A percentile compares a stretch with the other conserved stretches of the same genome.
Conservation (phyloP, 2,888 invertebrate genomes). For the Tanaodytes sp. region DNA sequence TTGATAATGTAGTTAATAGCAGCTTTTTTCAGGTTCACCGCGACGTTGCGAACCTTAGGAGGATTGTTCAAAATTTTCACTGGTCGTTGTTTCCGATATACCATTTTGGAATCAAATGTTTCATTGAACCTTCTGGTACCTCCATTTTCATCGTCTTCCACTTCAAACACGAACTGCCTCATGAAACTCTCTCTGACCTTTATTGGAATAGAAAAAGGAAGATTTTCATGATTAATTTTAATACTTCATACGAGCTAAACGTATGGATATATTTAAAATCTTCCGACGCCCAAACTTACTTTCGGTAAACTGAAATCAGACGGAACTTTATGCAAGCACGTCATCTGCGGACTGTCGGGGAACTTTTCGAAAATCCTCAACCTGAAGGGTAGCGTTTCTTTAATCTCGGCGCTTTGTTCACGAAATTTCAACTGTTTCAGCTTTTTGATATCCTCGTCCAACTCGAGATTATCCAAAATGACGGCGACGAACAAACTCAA, state of each 20-base stretch:
- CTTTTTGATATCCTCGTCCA: constrained; percentile 99
- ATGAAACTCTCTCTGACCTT: constrained; percentile 97
- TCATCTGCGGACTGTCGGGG: constrained; percentile 99
- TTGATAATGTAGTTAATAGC: constrained; percentile 91
- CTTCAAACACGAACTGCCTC: constrained; percentile 95
- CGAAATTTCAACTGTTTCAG: constrained; percentile 96
- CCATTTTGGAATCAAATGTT: constrained; percentile 82
- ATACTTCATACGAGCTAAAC: too few species aligned
- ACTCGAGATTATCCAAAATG: constrained; percentile 98
- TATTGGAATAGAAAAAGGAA: background rate
- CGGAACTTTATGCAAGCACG: constrained; percentile 92
- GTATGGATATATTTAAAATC: too few species aligned
- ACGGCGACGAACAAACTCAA: constrained; percentile 99
- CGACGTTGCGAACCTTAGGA: constrained; percentile 86
- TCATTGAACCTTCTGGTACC: constrained; percentile 76
- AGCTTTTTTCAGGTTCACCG: constrained; percentile 84
- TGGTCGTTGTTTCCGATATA: constrained; percentile 88
- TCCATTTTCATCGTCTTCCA: constrained; percentile 83
- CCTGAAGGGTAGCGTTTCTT: constrained; percentile 95
- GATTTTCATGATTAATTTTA: too few species aligned
- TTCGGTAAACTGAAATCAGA: constrained; percentile 92
- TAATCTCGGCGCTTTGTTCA: constrained; percentile 98
- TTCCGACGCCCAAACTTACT: too few species aligned
- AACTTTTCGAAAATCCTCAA: constrained; percentile 98
- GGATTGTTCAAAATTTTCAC: constrained; percentile 86